Evolutionary conservation across 92 coral and sea anemone genomes (phyloP).

Genomic region (Anthopleura xanthogrammica): DNA sequence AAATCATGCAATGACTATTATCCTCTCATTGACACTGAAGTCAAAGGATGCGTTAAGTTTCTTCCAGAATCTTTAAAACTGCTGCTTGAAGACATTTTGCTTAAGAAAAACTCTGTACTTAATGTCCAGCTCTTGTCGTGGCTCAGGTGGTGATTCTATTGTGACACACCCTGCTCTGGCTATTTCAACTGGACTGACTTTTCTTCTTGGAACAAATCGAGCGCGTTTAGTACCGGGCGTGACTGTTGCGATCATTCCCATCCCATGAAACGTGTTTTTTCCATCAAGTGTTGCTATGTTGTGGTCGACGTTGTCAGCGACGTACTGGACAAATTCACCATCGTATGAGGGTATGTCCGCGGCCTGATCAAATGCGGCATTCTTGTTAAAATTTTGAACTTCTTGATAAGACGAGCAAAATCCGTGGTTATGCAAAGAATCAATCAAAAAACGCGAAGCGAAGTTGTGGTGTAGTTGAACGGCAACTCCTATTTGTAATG

Average conservation of each 20-base stretch:
- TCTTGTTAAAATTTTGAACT: slow-evolving; percentile 34
- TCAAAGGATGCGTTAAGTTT: no score
- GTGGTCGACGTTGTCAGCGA: slow-evolving; percentile 59
- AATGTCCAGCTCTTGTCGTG: no score
- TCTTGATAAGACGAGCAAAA: slow-evolving; percentile 41
- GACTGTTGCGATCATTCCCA: slow-evolving; percentile 54
- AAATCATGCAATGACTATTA: no score
- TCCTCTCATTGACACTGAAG: no score
- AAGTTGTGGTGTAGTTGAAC: background rate
- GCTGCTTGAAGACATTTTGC: no score
- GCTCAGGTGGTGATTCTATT: no score
- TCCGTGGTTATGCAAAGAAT: slow-evolving; percentile 43
- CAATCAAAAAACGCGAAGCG: no score
- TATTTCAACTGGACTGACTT: no score
- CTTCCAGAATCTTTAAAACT: no score
- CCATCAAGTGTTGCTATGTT: slow-evolving; percentile 50
- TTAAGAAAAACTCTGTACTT: no score
- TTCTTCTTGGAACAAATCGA: no score
- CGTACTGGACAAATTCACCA: slow-evolving; percentile 46
- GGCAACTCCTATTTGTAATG: background rate
- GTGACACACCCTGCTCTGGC: no score
- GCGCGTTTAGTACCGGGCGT: slow-evolving; percentile 27
- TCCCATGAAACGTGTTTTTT: slow-evolving; percentile 52
- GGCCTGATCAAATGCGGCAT: slow-evolving; percentile 46
- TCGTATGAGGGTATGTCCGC: slow-evolving; percentile 33